Conservation (phyloP, 2,113 vertebrate genomes). For the Onychostoma macrolepis region DNA sequence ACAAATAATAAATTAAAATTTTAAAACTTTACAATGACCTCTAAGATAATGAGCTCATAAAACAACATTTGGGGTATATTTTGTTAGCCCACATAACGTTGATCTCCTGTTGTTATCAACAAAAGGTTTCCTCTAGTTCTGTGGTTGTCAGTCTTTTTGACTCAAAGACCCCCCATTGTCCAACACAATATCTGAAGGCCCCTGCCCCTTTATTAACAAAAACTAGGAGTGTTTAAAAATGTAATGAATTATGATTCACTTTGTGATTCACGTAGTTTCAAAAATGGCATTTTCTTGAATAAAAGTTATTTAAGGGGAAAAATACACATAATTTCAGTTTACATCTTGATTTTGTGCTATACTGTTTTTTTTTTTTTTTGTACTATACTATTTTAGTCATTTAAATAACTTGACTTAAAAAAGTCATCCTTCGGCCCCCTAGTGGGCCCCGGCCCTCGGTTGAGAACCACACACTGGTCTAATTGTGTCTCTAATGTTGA, state of each 20-base stretch:
- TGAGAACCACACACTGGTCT: not conserved
- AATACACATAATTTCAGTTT: not conserved
- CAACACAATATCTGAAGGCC: not conserved
- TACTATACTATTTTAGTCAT: not conserved
- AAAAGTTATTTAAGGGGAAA: not conserved
- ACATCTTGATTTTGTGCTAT: not conserved
- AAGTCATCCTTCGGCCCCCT: not conserved
- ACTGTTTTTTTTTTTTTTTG: not conserved
- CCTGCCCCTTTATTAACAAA: not conserved
- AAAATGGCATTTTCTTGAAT: not conserved
- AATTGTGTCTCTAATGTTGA: not conserved
- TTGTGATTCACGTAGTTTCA: not conserved
- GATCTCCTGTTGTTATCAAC: not conserved
- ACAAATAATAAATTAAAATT: too few species aligned
- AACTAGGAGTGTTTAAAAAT: not conserved
- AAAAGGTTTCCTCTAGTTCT: slow-evolving; percentile 13
- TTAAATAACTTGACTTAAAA: not conserved
- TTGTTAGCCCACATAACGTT: slow-evolving; percentile 28
- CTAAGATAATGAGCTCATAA: slow-evolving; percentile 30
- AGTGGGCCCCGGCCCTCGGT: not conserved
- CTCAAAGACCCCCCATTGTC: not conserved
- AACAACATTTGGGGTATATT: slow-evolving; percentile 24
- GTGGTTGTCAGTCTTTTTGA: not conserved
- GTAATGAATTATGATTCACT: not conserved
- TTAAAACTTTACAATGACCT: not conserved